Base-by-base conservation (phyloP, 1,140 invertebrate species). In the Caenorhabditis brenneri region DNA sequence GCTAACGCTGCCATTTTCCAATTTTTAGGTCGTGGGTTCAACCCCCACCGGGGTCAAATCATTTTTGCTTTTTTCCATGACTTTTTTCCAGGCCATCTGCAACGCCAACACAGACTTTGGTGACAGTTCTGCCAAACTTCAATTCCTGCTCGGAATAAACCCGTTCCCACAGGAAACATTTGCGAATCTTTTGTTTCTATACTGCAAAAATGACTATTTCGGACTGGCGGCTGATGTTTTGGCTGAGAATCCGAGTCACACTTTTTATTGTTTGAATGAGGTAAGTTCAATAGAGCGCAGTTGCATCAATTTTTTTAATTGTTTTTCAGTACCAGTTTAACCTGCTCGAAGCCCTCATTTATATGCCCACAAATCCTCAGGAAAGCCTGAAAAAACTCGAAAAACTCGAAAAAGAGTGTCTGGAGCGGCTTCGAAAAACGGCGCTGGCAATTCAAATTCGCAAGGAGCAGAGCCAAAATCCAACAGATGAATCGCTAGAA, bases 121-220 rank as follows among this genome's bases (percentile, higher is more conserved):
- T 0, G 95, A 97, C 91, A 96, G 97, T 24, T 98, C 99, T 91
- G 95, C 98, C 90, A 99, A 99, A 92, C 91, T 99, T 27, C 97
- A 99, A 90, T 99, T 98, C 92, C 92, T 99, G 10, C 92, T 99
- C 1, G 95, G 97, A 89, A 95, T 99, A 90, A 96, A 96, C 91
- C 95, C 95, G 15, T 98, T 97, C 91, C 98, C 97, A 53, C 95
- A 95, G 24, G 97, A 99, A 93, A 98, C 97, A 1, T 98, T 99
- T 92, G 94, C 96, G 1, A 99, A 99, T 92, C 93, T 99, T 29
- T 92, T 99, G 19, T 92, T 99, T 1, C 92, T 98, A 0, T 99
- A 98, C 91, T 97, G 92, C 19, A 97, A 97, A 92, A 96, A 97
- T 92, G 96, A 98, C 92, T 97, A 97, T 89, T 98, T 95, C 91